Conservation (phyloP, 2,797 vertebrate genomes). For the Pterois miles region DNA sequence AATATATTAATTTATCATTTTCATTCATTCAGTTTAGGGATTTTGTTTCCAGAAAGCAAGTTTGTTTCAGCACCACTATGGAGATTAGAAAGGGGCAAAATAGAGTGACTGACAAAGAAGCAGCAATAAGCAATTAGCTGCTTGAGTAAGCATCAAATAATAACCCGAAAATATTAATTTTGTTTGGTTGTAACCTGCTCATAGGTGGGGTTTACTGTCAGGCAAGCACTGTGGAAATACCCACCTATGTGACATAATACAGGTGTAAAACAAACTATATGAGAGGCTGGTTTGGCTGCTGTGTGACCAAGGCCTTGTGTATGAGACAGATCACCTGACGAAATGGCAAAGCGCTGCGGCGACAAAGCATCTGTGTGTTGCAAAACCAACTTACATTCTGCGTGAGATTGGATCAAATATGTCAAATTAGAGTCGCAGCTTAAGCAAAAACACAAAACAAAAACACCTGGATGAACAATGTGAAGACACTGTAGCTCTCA, state of each 20-base stretch:
- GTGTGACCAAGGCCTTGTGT: neutral
- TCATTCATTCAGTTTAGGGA: no score
- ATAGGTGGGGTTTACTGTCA: neutral
- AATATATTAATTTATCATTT: neutral
- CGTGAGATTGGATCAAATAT: neutral
- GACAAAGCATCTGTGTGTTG: slow-evolving; percentile 6
- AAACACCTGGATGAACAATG: neutral
- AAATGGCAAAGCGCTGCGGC: slow-evolving; percentile 1
- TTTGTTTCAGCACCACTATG: neutral
- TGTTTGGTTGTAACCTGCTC: slow-evolving; percentile 18
- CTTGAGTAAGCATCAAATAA: neutral
- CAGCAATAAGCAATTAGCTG: slow-evolving; percentile 15
- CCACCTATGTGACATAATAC: neutral
- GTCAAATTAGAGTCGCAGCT: neutral
- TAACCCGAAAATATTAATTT: neutral
- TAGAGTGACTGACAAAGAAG: neutral
- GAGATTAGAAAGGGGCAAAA: neutral
- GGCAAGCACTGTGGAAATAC: neutral
- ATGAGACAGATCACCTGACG: neutral
- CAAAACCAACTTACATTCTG: neutral
- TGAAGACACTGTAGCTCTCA: neutral
- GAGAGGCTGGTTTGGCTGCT: neutral
- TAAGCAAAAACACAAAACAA: neutral
- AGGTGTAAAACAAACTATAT: slow-evolving; percentile 15
- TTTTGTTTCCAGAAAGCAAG: neutral